A percentile compares a stretch with the other conserved stretches of the same genome.
These are phyloP conservation scores for Cottus gobio DNA, from an alignment of 2,113 vertebrate genomes.

Conservation along the genomic window DNA sequence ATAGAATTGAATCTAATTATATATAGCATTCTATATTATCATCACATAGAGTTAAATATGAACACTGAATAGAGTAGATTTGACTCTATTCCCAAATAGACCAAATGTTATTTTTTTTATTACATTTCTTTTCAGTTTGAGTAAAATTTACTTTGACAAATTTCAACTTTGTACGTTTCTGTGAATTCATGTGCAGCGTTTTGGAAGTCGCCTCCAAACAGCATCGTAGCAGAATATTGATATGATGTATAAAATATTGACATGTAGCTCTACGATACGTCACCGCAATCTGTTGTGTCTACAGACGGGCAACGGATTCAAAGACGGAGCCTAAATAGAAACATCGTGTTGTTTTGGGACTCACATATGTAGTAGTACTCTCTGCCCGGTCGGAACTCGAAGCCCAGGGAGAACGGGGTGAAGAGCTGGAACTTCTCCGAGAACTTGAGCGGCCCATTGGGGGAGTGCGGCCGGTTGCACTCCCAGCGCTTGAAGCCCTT, in stretches of 20 bases:
- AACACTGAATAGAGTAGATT: too few relatives aligned
- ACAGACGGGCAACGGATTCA: neutral
- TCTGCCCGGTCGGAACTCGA: conserved; percentile 97
- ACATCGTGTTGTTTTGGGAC: conserved; percentile 66
- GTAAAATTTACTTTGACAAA: too few relatives aligned
- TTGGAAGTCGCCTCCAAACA: neutral
- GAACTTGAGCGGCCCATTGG: conserved; percentile 97
- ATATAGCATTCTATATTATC: too few relatives aligned
- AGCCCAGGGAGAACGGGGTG: conserved; percentile 98
- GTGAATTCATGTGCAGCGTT: neutral
- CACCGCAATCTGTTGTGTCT: neutral
- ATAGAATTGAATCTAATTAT: too few relatives aligned
- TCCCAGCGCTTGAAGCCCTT: conserved; percentile 99
- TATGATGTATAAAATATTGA: neutral
- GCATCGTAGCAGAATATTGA: neutral
- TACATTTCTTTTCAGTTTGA: too few relatives aligned
- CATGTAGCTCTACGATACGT: neutral
- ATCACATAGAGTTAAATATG: too few relatives aligned
- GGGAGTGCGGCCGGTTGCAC: conserved; percentile 96
- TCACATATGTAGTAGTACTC: conserved; percentile 99
- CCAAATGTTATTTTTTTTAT: too few relatives aligned
- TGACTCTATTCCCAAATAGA: too few relatives aligned
- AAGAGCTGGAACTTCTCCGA: conserved; percentile 99
- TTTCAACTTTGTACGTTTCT: neutral
- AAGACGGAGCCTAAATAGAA: neutral